Percentiles rank a stretch among this genome's conserved stretches.
Evolutionary conservation across 2,113 vertebrate species (phyloP).

Genomic region (Cariama cristata): DNA sequence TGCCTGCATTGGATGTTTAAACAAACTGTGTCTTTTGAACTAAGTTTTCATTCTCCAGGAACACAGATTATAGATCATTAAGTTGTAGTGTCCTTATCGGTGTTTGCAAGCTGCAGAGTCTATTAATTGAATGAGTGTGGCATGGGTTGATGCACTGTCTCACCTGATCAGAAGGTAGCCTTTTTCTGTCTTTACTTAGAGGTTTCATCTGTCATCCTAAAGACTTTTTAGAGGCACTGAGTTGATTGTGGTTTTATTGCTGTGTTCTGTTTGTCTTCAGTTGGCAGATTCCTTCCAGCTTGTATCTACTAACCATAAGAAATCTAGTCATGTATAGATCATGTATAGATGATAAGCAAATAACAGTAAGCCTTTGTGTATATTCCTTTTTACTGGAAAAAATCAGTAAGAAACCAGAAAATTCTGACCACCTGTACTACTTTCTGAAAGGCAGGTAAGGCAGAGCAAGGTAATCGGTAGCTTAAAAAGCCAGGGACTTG

Average conservation of each 20-base stretch:
- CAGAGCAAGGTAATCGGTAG: neutral
- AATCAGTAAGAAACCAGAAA: slow-evolving; percentile 2
- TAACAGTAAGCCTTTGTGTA: neutral
- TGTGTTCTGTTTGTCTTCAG: neutral
- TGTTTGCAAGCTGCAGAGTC: slow-evolving; percentile 56
- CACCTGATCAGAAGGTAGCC: slow-evolving; percentile 34
- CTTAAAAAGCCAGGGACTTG: neutral
- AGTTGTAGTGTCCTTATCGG: slow-evolving; percentile 45
- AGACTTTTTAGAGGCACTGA: neutral
- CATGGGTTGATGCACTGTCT: slow-evolving; percentile 23
- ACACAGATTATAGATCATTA: slow-evolving; percentile 74
- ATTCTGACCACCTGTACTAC: neutral
- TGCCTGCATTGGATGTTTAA: slow-evolving; percentile 28
- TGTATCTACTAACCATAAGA: neutral
- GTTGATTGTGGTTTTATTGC: neutral
- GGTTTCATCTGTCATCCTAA: slow-evolving; percentile 49
- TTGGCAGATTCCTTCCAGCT: slow-evolving; percentile 17
- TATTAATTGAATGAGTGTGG: slow-evolving; percentile 60
- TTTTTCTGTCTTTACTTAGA: slow-evolving; percentile 43
- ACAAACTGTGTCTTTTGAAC: neutral
- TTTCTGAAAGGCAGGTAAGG: neutral
- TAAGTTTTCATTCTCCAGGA: slow-evolving; percentile 35
- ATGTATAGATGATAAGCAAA: neutral
- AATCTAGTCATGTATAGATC: neutral
- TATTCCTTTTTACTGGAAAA: neutral